Base-by-base conservation (phyloP, 2,113 vertebrate species). In the Rhinolophus sinicus region DNA sequence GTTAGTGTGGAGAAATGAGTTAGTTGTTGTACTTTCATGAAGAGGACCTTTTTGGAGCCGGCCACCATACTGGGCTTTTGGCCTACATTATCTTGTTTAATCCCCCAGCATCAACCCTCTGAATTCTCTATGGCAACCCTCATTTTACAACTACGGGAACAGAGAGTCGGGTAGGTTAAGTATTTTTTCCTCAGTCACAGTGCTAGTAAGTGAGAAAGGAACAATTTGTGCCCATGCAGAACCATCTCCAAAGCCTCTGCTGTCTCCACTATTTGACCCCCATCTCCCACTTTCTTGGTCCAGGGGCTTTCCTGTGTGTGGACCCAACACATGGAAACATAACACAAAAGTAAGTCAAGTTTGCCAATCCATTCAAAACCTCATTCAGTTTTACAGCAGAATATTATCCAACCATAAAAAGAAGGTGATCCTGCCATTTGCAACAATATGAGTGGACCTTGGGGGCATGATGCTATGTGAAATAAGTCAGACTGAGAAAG, bases 301-400 rank as follows among this genome's bases (percentile, higher is more conserved):
- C 0, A 1, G 40, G 44, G 56, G 1, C 10, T 26, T 56, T 44
- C 3, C 22, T 30, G 2, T 22, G 8, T 14, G 1, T 65, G 40
- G 69, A 60, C 12, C 30, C 24, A 88, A 33, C 5, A 19, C 30
- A 50, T 1, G 24, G 84, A 67, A 89, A 90, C n/a, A 52, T 54
- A 80, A 52, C 30, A 28, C 7, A 35, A 58, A 84, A 72, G 21
- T 65, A 8, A 35, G 4, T 82, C 56, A 47, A 82, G 14, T 33
- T 80, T 10, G 7, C 54, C 60, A 50, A 75, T 50, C 35, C 30
- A 76, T 26, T 47, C 18, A 58, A 83, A 94, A 85, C 7, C 26
- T 94, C 5, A 12, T 50, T 92, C 26, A 35, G 12, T 56, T 60
- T 72, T 47, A 44, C 69, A 88, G 26, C 52, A n/a, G 26, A 72